phyloP scores from a whole-genome alignment of 1,140 invertebrate genomes.

The Drosophila lacertosa region DNA sequence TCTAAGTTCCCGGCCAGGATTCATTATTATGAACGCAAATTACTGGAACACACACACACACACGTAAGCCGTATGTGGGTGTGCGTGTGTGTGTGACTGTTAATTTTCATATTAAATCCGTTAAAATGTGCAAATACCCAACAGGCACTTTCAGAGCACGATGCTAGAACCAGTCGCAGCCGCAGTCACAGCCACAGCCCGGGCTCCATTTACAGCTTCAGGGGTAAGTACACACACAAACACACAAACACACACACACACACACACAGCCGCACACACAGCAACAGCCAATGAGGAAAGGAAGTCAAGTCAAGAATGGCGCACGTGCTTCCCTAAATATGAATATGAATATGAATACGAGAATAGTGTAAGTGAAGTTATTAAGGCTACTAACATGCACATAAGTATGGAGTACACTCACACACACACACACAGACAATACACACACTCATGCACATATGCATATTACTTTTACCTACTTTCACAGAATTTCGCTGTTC shows the following conservation, averaged over 20 bases:
- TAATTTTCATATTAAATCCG: conserved; percentile 83
- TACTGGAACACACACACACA: conserved; percentile 57
- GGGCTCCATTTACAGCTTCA: conserved; percentile 17
- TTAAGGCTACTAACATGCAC: conserved; percentile 62
- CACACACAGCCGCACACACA: conserved; percentile 3
- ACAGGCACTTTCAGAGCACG: conserved; percentile 62
- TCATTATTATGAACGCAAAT: conserved; percentile 78
- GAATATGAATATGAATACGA: conserved; percentile 58
- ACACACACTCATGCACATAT: conserved; percentile 41
- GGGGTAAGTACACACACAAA: conserved; percentile 11
- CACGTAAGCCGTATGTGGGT: conserved; percentile 9
- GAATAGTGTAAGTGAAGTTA: conserved; percentile 79
- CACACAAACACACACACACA: conserved; percentile 16
- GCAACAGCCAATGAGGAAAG: conserved; percentile 32
- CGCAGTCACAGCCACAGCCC: not conserved
- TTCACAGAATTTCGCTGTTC: conserved; percentile 55
- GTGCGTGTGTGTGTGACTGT: conserved; percentile 52
- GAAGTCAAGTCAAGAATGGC: conserved; percentile 41
- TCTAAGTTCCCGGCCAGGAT: conserved; percentile 43
- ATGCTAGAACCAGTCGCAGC: conserved; percentile 15
- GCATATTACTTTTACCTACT: conserved; percentile 69
- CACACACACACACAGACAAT: not conserved
- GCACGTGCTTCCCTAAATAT: conserved; percentile 44
- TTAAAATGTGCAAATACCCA: conserved; percentile 81
- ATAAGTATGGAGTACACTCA: conserved; percentile 21